phyloP scores from a whole-genome alignment of 2,888 invertebrate species.

The Saturnia japonica region DNA sequence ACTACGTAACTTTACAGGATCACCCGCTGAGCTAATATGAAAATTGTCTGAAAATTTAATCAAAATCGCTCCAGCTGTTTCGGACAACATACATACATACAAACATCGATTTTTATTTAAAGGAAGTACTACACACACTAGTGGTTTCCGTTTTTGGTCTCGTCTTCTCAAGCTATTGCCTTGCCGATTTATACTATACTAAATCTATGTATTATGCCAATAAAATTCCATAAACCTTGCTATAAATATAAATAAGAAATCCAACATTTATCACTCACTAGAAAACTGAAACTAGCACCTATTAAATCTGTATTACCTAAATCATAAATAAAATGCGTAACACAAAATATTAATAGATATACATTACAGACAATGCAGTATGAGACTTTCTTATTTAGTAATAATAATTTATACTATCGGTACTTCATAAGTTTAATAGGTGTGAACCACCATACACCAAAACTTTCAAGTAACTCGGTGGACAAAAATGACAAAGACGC shows the following conservation, averaged over 20 bases:
- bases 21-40: no score
- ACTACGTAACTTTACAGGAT: no score
- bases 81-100: no score
- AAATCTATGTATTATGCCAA: no score
- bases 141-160: no score
- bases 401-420: not conserved
- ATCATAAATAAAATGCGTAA: slow-evolving; percentile 9
- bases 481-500: no score
- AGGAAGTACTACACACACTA: no score
- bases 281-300: slow-evolving; percentile 28
- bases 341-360: not conserved
- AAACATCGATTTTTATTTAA: no score
- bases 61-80: no score
- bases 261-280: slow-evolving; percentile 55
- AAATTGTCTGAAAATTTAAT: no score
- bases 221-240: slow-evolving; percentile 36
- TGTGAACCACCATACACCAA: not conserved
- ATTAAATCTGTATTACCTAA: slow-evolving; percentile 10
- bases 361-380: not conserved
- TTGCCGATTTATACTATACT: no score
- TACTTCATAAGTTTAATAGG: not conserved
- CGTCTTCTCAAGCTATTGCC: no score
- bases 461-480: not conserved
- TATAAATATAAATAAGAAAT: slow-evolving; percentile 46
- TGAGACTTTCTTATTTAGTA: not conserved